phyloP scores from a whole-genome alignment of 2,797 vertebrate genomes.

The Arrhamphus sclerolepis region DNA sequence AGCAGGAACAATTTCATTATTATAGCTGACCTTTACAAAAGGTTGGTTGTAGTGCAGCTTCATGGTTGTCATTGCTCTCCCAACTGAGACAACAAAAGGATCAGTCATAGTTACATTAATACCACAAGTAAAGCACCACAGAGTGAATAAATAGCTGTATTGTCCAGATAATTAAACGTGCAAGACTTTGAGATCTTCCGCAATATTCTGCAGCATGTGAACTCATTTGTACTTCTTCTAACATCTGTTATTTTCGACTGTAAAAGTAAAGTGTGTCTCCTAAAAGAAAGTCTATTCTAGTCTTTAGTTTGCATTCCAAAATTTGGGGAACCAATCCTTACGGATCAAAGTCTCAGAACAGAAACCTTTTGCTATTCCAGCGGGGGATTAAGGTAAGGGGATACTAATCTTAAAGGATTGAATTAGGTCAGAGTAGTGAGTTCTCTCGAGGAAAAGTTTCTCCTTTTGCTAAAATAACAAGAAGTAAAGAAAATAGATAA shows the following conservation, averaged over 20 bases:
- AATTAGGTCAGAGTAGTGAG: conserved; percentile 68
- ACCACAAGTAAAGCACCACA: conserved; percentile 34
- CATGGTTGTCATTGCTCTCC: conserved; percentile 57
- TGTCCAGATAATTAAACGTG: too few species aligned
- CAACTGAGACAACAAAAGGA: conserved; percentile 43
- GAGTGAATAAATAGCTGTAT: conserved; percentile 23
- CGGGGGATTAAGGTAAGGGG: conserved; percentile 67
- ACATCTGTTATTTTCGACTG: conserved; percentile 19
- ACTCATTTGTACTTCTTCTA: too few species aligned
- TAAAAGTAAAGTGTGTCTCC: conserved; percentile 25
- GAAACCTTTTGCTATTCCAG: conserved; percentile 69
- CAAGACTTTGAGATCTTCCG: too few species aligned
- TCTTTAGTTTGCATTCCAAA: conserved; percentile 42
- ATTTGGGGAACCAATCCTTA: conserved; percentile 55
- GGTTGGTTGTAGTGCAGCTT: conserved; percentile 61
- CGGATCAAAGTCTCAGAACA: conserved; percentile 69
- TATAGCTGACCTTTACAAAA: conserved; percentile 75
- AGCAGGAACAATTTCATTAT: conserved; percentile 71
- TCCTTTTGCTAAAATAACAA: conserved; percentile 33
- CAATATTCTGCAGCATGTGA: too few species aligned
- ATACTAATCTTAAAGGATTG: conserved; percentile 73
- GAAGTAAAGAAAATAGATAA: conserved; percentile 6
- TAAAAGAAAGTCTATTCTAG: conserved; percentile 5
- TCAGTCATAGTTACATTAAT: conserved; percentile 55
- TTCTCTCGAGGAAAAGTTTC: conserved; percentile 60